Evolutionary conservation across 2,797 vertebrate species (phyloP).

Genomic region (Rhabdomys pumilio): DNA sequence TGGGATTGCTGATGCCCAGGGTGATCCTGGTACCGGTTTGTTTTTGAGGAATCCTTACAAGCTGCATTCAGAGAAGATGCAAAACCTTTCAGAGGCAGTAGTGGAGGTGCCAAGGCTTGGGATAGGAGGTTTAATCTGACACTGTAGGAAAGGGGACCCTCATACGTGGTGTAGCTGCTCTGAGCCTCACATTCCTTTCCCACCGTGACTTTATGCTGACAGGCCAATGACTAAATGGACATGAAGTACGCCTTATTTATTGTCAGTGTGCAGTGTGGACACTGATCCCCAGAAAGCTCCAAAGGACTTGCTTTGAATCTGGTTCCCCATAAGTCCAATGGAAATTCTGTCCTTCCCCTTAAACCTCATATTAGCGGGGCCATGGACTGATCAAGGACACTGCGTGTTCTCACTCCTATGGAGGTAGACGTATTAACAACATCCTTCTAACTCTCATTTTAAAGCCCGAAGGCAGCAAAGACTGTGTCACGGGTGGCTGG

Average conservation of each 20-base stretch:
- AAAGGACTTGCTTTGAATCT: not conserved
- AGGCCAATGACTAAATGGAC: not conserved
- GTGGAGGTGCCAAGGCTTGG: not conserved
- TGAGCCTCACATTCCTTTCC: not conserved
- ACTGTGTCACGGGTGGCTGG: not conserved
- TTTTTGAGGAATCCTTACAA: not conserved
- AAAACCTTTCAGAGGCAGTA: not conserved
- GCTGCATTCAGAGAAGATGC: not conserved
- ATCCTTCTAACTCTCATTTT: not conserved
- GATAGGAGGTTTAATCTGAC: not conserved
- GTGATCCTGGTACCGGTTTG: not conserved
- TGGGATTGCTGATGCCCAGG: not conserved
- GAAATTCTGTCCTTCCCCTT: not conserved
- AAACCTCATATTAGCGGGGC: not conserved
- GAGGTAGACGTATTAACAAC: not conserved
- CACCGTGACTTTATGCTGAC: not conserved
- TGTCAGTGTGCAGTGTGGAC: not conserved
- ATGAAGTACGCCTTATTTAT: rapidly evolving
- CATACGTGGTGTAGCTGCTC: rapidly evolving
- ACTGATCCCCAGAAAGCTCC: rapidly evolving
- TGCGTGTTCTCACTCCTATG: not conserved
- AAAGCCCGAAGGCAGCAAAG: not conserved
- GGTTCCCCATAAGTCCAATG: not conserved
- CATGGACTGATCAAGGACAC: not conserved
- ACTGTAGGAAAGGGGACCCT: rapidly evolving